A percentile compares a stretch with the other conserved stretches of the same genome.
phyloP scores from a whole-genome alignment of 2,888 invertebrate genomes.

The Drosophila cracens region DNA sequence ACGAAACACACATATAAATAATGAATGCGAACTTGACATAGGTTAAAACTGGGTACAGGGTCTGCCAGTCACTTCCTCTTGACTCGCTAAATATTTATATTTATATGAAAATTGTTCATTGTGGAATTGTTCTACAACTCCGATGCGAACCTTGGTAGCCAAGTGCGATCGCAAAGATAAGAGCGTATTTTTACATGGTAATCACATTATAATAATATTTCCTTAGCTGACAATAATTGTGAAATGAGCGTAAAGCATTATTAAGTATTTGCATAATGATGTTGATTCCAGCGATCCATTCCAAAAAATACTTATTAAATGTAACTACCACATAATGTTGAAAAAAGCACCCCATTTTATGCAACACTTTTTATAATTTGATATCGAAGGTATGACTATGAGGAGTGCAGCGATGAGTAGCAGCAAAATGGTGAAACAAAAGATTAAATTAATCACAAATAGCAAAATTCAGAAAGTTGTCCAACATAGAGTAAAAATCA shows the following conservation, averaged over 20 bases:
- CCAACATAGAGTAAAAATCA: too few species aligned
- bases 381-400: too few species aligned
- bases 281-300: not conserved
- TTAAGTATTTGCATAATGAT: not conserved
- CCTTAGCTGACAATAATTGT: not conserved
- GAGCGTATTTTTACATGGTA: not conserved
- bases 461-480: too few species aligned
- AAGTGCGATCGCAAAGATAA: too few species aligned
- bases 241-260: not conserved
- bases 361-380: too few species aligned
- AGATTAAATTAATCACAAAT: too few species aligned
- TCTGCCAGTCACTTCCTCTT: not conserved
- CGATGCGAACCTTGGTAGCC: not conserved
- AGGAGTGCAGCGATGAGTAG: too few species aligned
- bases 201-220: not conserved
- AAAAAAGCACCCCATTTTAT: rapidly evolving
- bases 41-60: not conserved
- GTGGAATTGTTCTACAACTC: not conserved
- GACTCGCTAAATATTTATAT: not conserved
- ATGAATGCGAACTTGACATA: not conserved
- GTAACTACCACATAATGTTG: not conserved
- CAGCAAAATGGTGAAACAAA: too few species aligned
- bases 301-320: not conserved
- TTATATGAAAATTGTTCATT: too few species aligned
- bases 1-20: not conserved